Percentiles rank a stretch among this genome's conserved stretches.
phyloP scores from a whole-genome alignment of 2,797 vertebrate genomes.

The Schizothorax lantsangensis region DNA sequence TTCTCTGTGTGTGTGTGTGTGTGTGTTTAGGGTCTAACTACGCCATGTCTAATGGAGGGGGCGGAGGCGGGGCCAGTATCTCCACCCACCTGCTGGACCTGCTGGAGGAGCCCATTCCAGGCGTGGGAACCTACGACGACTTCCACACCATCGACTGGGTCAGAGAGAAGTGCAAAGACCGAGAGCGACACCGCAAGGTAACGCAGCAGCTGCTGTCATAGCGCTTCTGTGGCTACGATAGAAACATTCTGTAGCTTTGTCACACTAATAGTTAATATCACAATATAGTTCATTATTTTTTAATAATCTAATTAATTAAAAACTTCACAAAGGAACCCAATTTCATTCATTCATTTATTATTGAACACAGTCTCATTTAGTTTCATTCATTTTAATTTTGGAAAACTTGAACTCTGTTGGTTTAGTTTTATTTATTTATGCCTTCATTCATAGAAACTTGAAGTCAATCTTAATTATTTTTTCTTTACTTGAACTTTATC shows the following conservation, averaged over 20 bases:
- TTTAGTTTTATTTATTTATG: neutral
- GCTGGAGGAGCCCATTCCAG: slow-evolving; percentile 94
- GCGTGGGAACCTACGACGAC: slow-evolving; percentile 94
- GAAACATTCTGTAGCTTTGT: too few species aligned
- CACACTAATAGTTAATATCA: neutral
- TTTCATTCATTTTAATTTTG: too few species aligned
- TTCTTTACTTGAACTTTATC: neutral
- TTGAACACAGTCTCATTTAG: neutral
- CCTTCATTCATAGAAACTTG: neutral
- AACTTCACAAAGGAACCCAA: neutral
- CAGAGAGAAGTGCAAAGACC: slow-evolving; percentile 94
- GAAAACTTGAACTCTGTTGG: neutral
- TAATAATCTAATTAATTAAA: neutral
- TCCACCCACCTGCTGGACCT: slow-evolving; percentile 97
- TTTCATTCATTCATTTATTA: neutral
- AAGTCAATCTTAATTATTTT: neutral
- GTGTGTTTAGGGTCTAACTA: slow-evolving; percentile 88
- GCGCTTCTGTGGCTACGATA: rapidly evolving
- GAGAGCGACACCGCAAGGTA: slow-evolving; percentile 95
- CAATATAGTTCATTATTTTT: neutral
- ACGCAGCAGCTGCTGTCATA: slow-evolving; percentile 74
- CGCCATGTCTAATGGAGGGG: slow-evolving; percentile 95
- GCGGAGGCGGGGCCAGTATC: slow-evolving; percentile 84
- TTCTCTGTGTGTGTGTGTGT: neutral
- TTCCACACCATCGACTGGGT: slow-evolving; percentile 99